These are phyloP conservation scores for Tachystola acroxantha DNA, from an alignment of 2,888 invertebrate species.

Conservation along the genomic window DNA sequence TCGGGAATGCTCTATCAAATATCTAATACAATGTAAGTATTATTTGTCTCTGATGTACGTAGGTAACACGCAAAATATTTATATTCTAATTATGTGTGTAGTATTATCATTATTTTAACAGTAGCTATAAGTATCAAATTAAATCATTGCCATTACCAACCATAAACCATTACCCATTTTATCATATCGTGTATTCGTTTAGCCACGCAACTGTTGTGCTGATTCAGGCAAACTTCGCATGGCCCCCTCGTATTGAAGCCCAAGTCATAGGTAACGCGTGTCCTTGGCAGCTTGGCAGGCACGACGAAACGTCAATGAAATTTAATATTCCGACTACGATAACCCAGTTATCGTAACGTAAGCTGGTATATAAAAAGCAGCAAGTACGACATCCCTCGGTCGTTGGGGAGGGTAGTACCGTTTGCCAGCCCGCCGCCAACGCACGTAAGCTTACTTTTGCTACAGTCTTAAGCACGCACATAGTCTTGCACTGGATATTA, in stretches of 20 bases:
- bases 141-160: too few species aligned
- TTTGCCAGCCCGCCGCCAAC: conserved; percentile 57
- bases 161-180: too few species aligned
- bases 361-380: conserved; percentile 57
- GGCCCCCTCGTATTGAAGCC: conserved; percentile 40
- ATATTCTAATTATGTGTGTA: too few species aligned
- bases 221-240: conserved; percentile 31
- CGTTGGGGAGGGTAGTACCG: conserved; percentile 50
- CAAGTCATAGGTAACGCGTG: conserved; percentile 49
- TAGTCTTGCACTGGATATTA: conserved; percentile 8
- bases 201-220: conserved; percentile 30
- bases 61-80: too few species aligned
- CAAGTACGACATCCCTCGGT: conserved; percentile 53
- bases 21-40: too few species aligned
- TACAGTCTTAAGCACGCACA: conserved; percentile 56
- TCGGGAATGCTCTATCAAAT: too few species aligned
- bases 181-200: too few species aligned
- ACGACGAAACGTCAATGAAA: conserved; percentile 65
- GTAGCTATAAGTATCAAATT: too few species aligned
- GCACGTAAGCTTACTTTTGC: conserved; percentile 64
- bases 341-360: conserved; percentile 70
- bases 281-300: conserved; percentile 67
- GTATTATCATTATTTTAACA: too few species aligned
- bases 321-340: conserved; percentile 67
- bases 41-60: too few species aligned